Conservation (phyloP, 1,140 invertebrate species). For the Leguminivora glycinivorella region DNA sequence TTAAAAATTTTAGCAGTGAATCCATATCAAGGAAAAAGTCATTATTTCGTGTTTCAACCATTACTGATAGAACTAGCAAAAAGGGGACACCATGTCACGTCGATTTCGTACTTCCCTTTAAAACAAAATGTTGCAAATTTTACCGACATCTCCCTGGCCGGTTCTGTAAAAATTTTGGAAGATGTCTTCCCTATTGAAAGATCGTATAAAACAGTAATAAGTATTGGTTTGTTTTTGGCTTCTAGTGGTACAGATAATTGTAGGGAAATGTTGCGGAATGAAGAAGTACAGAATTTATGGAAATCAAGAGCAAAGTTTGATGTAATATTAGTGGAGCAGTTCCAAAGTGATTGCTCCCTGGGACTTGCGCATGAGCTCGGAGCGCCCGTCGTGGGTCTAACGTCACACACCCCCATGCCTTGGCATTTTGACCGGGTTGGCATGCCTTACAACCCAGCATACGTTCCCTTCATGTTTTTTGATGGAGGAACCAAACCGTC, state of each 20-base stretch:
- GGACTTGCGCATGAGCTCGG: slow-evolving; percentile 80
- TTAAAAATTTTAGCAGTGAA: slow-evolving; percentile 81
- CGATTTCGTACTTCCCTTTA: slow-evolving; percentile 81
- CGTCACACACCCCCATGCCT: slow-evolving; percentile 77
- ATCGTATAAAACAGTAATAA: slow-evolving; percentile 33
- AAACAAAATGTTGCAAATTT: slow-evolving; percentile 36
- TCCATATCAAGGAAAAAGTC: slow-evolving; percentile 84
- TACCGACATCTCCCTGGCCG: slow-evolving; percentile 45
- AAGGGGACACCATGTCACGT: slow-evolving; percentile 84
- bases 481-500: slow-evolving; percentile 74
- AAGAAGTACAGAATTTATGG: slow-evolving; percentile 69
- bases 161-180: slow-evolving; percentile 41
- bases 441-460: slow-evolving; percentile 77
- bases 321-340: slow-evolving; percentile 82
- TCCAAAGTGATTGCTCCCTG: slow-evolving; percentile 83
- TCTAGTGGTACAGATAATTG: slow-evolving; percentile 38
- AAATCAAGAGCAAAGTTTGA: slow-evolving; percentile 79
- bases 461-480: slow-evolving; percentile 77
- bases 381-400: slow-evolving; percentile 80
- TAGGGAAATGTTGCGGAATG: slow-evolving; percentile 61
- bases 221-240: slow-evolving; percentile 31
- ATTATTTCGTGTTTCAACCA: slow-evolving; percentile 84
- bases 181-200: slow-evolving; percentile 44
- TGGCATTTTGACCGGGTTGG: slow-evolving; percentile 80
- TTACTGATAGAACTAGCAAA: slow-evolving; percentile 81